Percentiles rank a stretch among this genome's conserved stretches.
These are phyloP conservation scores for Timandra comae DNA, from an alignment of 2,888 invertebrate genomes.

Conservation along the genomic window DNA sequence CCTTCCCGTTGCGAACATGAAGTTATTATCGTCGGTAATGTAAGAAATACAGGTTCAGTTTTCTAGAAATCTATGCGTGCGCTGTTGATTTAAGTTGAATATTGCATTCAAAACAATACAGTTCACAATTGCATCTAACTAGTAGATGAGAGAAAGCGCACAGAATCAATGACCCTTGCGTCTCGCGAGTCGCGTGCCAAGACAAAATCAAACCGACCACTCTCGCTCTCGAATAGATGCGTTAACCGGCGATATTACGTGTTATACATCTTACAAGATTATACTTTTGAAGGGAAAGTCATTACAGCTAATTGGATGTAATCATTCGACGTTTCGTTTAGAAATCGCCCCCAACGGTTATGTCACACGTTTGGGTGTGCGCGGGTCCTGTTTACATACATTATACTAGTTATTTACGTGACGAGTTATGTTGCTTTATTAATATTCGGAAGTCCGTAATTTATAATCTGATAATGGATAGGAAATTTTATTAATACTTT, in stretches of 20 bases:
- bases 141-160: slow-evolving; percentile 46
- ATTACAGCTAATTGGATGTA: slow-evolving; percentile 24
- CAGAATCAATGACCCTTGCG: slow-evolving; percentile 51
- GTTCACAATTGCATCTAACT: neutral
- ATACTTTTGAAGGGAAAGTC: slow-evolving; percentile 62
- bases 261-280: slow-evolving; percentile 54
- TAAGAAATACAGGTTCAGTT: no score
- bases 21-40: no score
- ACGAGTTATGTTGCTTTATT: no score
- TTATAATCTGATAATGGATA: no score
- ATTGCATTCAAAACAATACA: neutral
- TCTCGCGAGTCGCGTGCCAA: slow-evolving; percentile 50
- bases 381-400: no score
- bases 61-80: no score
- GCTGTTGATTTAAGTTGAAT: neutral
- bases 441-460: no score
- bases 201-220: slow-evolving; percentile 64
- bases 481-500: no score
- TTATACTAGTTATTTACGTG: no score
- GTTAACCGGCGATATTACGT: slow-evolving; percentile 48
- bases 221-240: slow-evolving; percentile 56
- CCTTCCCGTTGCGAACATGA: no score
- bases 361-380: no score
- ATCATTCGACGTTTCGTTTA: slow-evolving; percentile 1
- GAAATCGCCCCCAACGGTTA: slow-evolving; percentile 1